Base-by-base conservation (phyloP, 2,113 vertebrate genomes). In the Pseudorhombus dupliciocellatus region DNA sequence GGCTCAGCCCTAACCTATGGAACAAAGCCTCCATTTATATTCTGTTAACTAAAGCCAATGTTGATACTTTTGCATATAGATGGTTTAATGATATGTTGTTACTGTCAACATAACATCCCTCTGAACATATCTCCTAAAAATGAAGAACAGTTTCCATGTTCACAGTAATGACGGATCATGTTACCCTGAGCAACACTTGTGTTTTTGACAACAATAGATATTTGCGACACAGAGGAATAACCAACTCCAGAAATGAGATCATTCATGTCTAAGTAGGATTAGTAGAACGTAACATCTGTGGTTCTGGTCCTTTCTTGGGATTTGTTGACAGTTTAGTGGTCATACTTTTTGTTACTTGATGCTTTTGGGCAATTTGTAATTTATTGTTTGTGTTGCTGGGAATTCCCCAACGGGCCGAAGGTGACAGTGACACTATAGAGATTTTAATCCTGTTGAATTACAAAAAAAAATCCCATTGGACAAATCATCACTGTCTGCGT, bases 401-500 rank as follows among this genome's bases (percentile, higher is more conserved):
- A 80, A 67, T 69, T 52, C 52, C 52, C 40, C 18, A n/a, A 5
- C 58, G 21, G 48, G 7, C 34, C 5, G 0, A 28, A 75, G 61
- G 52, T 70, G 24, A 74, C 62, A 55, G 5, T 18, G 18, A 46
- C 16, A 16, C 18, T 66, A 56, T 64, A 4, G 9, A 80, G 16
- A 63, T 84, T 69, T 66, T 21, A 34, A 63, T 69, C 61, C 50
- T 59, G 34, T 12, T 37, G 34, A 37, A 3, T 1, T 12, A 37
- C 34, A 37, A 79, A 73, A 37, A 79, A 73, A 77, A 40, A 69
- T 74, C 42, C 1, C 42, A 46, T 46, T 51, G 56, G 59, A 44
- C 53, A 71, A 79, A 67, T 59, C 0, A 70, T 66, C 42, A 24
- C 65, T 8, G 48, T 50, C 48, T 73, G 58, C 20, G 16, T 42